phyloP scores from a whole-genome alignment of 2,113 vertebrate species.

The Gymnorhina tibicen region DNA sequence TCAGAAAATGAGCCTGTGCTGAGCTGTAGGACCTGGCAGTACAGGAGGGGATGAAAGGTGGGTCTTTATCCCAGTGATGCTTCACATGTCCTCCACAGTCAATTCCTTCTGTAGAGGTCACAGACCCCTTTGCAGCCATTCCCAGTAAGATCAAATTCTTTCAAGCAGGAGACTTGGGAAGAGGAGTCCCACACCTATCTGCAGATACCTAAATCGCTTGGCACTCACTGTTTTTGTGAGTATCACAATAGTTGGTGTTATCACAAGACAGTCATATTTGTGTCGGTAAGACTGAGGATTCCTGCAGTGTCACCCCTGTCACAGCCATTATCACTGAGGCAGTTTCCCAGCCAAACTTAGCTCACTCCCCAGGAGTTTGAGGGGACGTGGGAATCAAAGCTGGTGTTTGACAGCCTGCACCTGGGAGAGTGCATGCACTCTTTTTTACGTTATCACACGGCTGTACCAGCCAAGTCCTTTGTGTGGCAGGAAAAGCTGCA shows the following conservation, averaged over 20 bases:
- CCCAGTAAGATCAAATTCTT: background rate
- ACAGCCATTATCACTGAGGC: background rate
- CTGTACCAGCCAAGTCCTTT: background rate
- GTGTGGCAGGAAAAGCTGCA: background rate
- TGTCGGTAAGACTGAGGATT: background rate
- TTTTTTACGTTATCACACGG: background rate
- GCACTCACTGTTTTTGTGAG: background rate
- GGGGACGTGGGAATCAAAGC: background rate
- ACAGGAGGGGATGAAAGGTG: background rate
- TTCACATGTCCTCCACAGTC: background rate
- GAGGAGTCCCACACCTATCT: background rate
- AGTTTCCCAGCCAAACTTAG: background rate
- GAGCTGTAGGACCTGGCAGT: background rate
- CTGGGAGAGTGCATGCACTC: background rate
- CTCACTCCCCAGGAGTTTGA: background rate
- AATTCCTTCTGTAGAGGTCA: background rate
- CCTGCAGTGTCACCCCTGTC: background rate
- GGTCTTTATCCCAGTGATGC: background rate
- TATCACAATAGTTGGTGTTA: background rate
- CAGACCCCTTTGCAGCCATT: background rate
- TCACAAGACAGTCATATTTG: fast-evolving
- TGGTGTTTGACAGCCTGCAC: background rate
- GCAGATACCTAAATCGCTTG: background rate
- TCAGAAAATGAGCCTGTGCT: background rate
- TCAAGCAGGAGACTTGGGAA: background rate